Base-by-base conservation (phyloP, 2,113 vertebrate genomes). In the Struthio camelus region DNA sequence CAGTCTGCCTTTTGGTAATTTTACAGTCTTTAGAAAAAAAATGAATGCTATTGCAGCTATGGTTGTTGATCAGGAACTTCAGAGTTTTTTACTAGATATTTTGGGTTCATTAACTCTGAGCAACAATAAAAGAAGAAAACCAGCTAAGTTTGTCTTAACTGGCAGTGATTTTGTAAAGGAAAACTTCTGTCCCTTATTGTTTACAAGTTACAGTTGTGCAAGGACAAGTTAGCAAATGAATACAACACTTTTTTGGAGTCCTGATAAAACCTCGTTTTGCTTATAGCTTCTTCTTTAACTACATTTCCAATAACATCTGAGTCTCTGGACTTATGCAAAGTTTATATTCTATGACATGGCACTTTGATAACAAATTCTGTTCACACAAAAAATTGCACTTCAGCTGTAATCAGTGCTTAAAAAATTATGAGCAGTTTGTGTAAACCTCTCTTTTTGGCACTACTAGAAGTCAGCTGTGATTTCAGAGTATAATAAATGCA, bases 401-500 rank as follows among this genome's bases (percentile, higher is more conserved):
- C 84, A 91, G 84, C 90, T 83, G 36, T 96, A 96, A 97, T 93
- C 90, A 95, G 75, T 83, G 87, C 92, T 96, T 96, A 70, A 97
- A 96, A 96, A 95, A 94, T 93, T 93, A 94, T 62, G 79, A 91
- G 53, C 81, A 91, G 90, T 96, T 96, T 94, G 79, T 96, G 71
- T 96, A 96, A 96, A 96, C 89, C 58, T 94, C 94, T 93, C 48
- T 89, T 90, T 95, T 76, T 97, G 96, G 97, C 96, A 93, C 62
- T 46, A 24, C 54, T 89, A 91, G 79, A 94, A 97, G 96, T 97
- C 97, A 97, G 97, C 97, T 97, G 97, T 96, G 94, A 96, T 94
- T 96, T 95, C 86, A 92, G 91, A 96, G 82, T 59, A 97, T 94
- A 97, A 96, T 96, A 96, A 97, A 96, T 90, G 96, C 94, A 91